Conservation (phyloP, 2,113 vertebrate species). For the Elanoides forficatus region DNA sequence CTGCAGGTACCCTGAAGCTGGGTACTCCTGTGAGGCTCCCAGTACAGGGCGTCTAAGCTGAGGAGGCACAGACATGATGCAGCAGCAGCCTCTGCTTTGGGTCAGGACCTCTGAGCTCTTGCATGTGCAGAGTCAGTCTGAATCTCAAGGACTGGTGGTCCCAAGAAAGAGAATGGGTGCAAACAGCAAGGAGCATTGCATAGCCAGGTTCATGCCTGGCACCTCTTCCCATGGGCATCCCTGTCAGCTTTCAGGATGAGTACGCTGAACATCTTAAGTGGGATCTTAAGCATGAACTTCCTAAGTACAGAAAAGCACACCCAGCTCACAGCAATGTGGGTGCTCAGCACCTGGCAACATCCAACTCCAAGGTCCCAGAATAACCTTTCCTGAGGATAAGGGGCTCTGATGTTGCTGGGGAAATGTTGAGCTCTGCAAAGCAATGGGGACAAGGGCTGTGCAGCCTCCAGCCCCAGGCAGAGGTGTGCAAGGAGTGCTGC, state of each 20-base stretch:
- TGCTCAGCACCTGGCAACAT: background rate
- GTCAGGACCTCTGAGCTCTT: background rate
- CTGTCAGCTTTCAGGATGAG: background rate
- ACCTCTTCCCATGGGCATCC: background rate
- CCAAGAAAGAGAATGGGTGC: background rate
- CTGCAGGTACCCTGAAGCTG: background rate
- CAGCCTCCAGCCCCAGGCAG: rapidly evolving
- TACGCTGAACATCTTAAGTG: background rate
- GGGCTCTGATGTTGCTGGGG: background rate
- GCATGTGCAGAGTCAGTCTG: background rate
- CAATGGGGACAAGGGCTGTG: background rate
- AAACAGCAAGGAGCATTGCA: background rate
- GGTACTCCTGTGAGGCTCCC: background rate
- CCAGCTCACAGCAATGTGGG: background rate
- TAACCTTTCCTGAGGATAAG: background rate
- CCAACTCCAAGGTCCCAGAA: background rate
- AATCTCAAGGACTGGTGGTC: background rate
- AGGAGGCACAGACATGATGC: background rate
- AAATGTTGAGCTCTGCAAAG: background rate
- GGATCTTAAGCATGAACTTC: background rate
- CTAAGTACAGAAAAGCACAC: background rate
- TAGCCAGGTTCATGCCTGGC: background rate
- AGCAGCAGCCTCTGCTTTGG: background rate
- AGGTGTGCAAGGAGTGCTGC: background rate
- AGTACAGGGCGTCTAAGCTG: background rate